Evolutionary conservation across 1,140 invertebrate genomes (phyloP).

Genomic region (Diabrotica undecimpunctata): DNA sequence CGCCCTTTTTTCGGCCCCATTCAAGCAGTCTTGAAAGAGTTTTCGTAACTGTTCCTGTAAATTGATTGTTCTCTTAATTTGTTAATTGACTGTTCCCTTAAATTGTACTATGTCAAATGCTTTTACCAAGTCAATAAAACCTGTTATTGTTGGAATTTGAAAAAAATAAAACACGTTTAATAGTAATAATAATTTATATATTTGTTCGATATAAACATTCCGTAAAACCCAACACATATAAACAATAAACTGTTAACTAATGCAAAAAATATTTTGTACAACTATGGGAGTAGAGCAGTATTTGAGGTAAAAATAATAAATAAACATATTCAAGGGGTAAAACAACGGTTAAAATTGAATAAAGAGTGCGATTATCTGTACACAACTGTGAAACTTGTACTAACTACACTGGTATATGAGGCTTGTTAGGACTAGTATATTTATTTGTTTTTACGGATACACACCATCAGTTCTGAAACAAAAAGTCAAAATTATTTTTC

Average conservation of each 20-base stretch:
- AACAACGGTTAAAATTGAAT: constrained; percentile 26
- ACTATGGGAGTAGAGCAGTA: constrained; percentile 20
- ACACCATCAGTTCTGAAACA: constrained; percentile 42
- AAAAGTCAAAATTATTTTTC: constrained; percentile 17
- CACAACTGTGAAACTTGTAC: constrained; percentile 46
- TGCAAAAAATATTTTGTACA: constrained; percentile 42
- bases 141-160: background rate
- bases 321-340: constrained; percentile 23
- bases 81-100: too few species aligned
- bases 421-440: constrained; percentile 46
- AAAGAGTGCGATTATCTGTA: constrained; percentile 43
- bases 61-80: too few species aligned
- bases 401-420: constrained; percentile 44
- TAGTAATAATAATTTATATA: constrained; percentile 29
- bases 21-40: too few species aligned
- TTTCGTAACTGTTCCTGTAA: too few species aligned
- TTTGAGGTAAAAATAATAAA: constrained; percentile 37
- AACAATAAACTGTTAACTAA: constrained; percentile 43
- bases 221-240: constrained; percentile 49
- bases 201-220: constrained; percentile 45
- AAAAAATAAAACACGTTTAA: constrained; percentile 14
- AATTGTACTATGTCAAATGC: too few species aligned
- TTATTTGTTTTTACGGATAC: constrained; percentile 34
- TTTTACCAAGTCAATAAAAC: too few species aligned
- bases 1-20: too few species aligned